A percentile compares a stretch with the other conserved stretches of the same genome.
phyloP scores from a whole-genome alignment of 2,113 vertebrate species.

The Etheostoma cragini region DNA sequence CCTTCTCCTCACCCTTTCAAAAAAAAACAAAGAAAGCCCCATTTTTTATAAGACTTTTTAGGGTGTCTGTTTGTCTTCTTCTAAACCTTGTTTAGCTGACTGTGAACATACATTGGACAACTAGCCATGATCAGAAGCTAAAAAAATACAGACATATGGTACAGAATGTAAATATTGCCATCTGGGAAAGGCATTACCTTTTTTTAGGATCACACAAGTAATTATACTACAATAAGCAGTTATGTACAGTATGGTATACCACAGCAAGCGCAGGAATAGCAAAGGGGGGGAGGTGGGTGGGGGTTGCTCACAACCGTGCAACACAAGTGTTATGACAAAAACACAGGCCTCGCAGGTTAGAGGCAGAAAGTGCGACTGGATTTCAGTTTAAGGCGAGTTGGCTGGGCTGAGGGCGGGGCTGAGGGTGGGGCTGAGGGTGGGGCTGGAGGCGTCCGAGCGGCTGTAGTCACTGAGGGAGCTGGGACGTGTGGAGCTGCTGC shows the following conservation, averaged over 20 bases:
- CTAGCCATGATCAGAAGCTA: conserved; percentile 78
- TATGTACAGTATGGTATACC: conserved; percentile 87
- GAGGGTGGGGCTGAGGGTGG: conserved; percentile 83
- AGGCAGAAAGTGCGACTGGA: conserved; percentile 86
- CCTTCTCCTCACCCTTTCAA: conserved; percentile 73
- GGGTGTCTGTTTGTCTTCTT: conserved; percentile 70
- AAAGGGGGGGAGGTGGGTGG: conserved; percentile 45
- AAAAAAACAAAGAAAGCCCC: conserved; percentile 43
- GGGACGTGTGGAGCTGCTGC: conserved; percentile 82
- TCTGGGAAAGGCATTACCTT: conserved; percentile 82
- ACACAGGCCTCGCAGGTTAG: conserved; percentile 68
- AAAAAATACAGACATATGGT: conserved; percentile 84
- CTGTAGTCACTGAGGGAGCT: conserved; percentile 97
- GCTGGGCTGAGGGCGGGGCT: conserved; percentile 89
- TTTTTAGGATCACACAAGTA: conserved; percentile 81
- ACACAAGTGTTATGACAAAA: conserved; percentile 78
- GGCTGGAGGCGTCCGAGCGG: conserved; percentile 96
- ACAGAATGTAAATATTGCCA: conserved; percentile 84
- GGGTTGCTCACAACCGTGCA: conserved; percentile 79
- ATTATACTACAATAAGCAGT: conserved; percentile 87
- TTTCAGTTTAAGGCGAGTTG: conserved; percentile 92
- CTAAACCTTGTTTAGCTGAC: conserved; percentile 76
- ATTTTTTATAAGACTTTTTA: conserved; percentile 78
- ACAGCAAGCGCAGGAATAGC: conserved; percentile 84
- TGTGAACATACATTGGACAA: conserved; percentile 76